Evolutionary conservation across 2,113 vertebrate genomes (phyloP).

Genomic region (Cheirogaleus medius): DNA sequence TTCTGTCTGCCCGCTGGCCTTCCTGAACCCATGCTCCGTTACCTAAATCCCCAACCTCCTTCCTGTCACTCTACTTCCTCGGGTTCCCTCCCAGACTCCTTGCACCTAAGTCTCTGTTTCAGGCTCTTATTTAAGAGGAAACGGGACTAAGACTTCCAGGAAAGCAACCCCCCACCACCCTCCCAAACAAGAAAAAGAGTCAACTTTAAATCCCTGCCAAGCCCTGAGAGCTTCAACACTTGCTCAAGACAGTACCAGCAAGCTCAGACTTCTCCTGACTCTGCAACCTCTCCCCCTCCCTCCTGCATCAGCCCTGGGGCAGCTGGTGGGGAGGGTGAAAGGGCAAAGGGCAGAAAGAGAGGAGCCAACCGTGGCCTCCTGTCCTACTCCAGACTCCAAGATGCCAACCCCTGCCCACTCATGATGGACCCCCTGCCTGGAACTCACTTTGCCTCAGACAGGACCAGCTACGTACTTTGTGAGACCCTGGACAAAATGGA

Average conservation of each 20-base stretch:
- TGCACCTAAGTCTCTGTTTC: neutral
- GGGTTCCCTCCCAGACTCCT: neutral
- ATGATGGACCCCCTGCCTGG: neutral
- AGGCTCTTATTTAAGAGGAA: neutral
- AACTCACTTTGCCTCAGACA: neutral
- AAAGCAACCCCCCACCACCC: neutral
- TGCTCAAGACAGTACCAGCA: neutral
- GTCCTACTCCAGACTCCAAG: neutral
- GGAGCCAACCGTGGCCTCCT: rapidly evolving
- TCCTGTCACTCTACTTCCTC: neutral
- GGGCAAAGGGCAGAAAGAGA: neutral
- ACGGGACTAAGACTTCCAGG: neutral
- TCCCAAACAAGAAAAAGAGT: neutral
- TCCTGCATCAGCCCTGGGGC: neutral
- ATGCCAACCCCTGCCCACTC: neutral
- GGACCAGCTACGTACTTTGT: neutral
- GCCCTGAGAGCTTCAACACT: neutral
- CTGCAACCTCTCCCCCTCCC: neutral
- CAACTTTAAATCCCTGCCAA: neutral
- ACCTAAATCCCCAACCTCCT: neutral
- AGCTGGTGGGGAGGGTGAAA: neutral
- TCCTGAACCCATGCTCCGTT: neutral
- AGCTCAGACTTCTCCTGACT: neutral
- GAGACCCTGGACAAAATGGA: neutral
- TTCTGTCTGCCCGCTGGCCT: neutral